A percentile compares a stretch with the other conserved stretches of the same genome.
Evolutionary conservation across 2,113 vertebrate species (phyloP).

Genomic region (Butorides virescens): DNA sequence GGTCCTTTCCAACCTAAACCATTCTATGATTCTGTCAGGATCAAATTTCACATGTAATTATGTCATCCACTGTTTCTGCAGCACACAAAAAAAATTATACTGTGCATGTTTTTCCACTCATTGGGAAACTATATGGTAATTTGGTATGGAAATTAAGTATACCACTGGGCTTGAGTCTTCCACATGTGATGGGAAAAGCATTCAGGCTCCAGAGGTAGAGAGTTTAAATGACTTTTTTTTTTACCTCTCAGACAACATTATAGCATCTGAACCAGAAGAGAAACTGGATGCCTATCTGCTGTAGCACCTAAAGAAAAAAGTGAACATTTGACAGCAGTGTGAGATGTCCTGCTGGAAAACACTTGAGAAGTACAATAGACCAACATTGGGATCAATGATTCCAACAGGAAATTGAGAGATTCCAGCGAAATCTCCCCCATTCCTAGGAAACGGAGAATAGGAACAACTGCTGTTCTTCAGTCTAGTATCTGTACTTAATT

Average conservation of each 20-base stretch:
- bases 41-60: background rate
- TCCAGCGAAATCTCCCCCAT: background rate
- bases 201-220: background rate
- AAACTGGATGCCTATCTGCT: background rate
- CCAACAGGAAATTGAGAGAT: background rate
- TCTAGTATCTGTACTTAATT: background rate
- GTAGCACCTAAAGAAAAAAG: background rate
- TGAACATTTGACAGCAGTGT: background rate
- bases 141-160: background rate
- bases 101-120: background rate
- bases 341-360: background rate
- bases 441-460: background rate
- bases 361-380: background rate
- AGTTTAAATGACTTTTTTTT: background rate
- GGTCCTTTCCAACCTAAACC: no score
- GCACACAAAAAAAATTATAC: background rate
- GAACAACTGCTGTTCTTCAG: background rate
- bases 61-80: background rate
- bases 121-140: background rate
- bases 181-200: background rate
- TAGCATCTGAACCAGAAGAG: background rate
- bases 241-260: background rate
- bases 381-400: background rate
- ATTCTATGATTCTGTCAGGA: background rate
- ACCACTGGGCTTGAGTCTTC: background rate